Percentiles rank a stretch among this genome's conserved stretches.
These are phyloP conservation scores for Drosophila burlai DNA, from an alignment of 1,140 invertebrate species.

Conservation along the genomic window DNA sequence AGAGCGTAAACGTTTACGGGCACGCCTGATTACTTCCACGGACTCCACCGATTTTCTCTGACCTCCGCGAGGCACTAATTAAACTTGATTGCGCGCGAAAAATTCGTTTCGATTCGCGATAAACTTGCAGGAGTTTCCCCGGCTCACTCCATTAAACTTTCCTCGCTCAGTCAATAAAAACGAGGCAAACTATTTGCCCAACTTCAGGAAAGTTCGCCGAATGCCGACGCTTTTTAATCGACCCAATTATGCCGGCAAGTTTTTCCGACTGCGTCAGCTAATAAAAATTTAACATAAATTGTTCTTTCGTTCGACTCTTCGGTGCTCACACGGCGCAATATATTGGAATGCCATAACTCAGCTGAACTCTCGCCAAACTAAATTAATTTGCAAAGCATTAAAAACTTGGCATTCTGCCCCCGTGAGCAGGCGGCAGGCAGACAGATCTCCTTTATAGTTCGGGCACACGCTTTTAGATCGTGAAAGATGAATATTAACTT, in stretches of 20 bases:
- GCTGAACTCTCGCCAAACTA: constrained; percentile 43
- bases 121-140: constrained; percentile 21
- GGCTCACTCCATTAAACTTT: constrained; percentile 66
- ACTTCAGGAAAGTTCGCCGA: constrained; percentile 63
- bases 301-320: constrained; percentile 33
- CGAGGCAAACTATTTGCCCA: constrained; percentile 68
- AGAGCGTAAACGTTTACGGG: constrained; percentile 12
- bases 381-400: constrained; percentile 73
- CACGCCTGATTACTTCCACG: constrained; percentile 34
- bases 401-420: constrained; percentile 54
- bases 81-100: constrained; percentile 51
- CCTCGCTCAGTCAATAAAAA: constrained; percentile 65
- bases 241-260: constrained; percentile 71
- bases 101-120: constrained; percentile 29
- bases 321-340: constrained; percentile 57
- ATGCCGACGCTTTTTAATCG: constrained; percentile 70
- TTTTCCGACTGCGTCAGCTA: constrained; percentile 58
- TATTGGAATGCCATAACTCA: constrained; percentile 79
- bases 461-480: constrained; percentile 17
- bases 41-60: constrained; percentile 14
- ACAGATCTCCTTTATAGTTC: constrained; percentile 48
- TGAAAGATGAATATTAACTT: constrained; percentile 64
- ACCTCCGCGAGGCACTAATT: constrained; percentile 43
- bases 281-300: constrained; percentile 68
- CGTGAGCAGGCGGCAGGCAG: constrained; percentile 18